Conservation (phyloP, 2,888 invertebrate species). For the Chirona hameri region DNA sequence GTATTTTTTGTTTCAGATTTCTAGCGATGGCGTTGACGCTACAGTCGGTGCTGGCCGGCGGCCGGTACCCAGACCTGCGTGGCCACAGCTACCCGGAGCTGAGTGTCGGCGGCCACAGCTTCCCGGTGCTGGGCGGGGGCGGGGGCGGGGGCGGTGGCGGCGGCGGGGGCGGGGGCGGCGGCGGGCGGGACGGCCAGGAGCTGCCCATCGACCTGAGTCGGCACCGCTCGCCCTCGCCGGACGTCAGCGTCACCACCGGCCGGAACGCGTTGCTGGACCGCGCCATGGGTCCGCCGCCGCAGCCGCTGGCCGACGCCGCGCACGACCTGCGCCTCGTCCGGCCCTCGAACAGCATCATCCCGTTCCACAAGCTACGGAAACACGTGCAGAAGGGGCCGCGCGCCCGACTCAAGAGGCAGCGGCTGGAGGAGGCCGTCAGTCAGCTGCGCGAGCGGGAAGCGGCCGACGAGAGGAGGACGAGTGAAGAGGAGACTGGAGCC, state of each 20-base stretch:
- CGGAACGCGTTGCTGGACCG: conserved; percentile 3
- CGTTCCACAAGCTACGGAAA: conserved; percentile 2
- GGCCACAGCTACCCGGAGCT: not conserved
- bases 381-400: not conserved
- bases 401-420: conserved; percentile 12
- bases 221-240: not conserved
- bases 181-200: not conserved
- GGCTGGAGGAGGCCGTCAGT: conserved; percentile 8
- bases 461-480: not conserved
- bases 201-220: conserved; percentile 26
- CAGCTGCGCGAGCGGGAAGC: not conserved
- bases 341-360: conserved; percentile 12
- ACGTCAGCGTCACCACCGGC: not conserved
- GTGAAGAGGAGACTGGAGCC: not conserved
- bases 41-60: not conserved
- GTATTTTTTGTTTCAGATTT: too few species aligned
- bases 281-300: not conserved
- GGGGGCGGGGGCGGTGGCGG: not conserved
- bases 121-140: not conserved
- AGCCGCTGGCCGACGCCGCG: too few species aligned
- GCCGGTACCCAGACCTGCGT: not conserved
- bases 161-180: not conserved
- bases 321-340: conserved; percentile 10
- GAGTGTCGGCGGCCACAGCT: not conserved
- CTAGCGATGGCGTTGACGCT: not conserved